A percentile compares a stretch with the other conserved stretches of the same genome.
Conservation (phyloP, 2,888 invertebrate genomes). For the Pedicia rivosa region DNA sequence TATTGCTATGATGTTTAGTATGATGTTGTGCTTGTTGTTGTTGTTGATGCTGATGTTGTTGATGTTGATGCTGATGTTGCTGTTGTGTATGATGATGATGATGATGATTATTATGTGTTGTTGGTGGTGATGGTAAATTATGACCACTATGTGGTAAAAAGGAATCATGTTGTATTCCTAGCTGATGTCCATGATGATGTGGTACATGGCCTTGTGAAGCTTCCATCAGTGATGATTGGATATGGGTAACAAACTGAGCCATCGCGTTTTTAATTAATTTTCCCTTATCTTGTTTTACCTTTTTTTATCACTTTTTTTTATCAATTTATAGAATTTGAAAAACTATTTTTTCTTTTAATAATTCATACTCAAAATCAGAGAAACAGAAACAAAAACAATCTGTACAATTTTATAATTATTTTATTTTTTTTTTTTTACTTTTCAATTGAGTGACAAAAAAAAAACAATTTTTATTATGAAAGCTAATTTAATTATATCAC, state of each 20-base stretch:
- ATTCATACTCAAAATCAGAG: too few relatives aligned
- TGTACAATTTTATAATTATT: not conserved
- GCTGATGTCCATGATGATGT: constrained; percentile 35
- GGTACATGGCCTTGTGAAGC: constrained; percentile 38
- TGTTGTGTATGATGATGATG: constrained; percentile 15
- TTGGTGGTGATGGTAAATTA: constrained; percentile 30
- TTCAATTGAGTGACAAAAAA: too few relatives aligned
- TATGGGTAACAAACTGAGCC: constrained; percentile 43
- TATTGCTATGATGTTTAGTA: not conserved
- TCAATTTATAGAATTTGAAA: too few relatives aligned
- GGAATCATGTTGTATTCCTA: constrained; percentile 28
- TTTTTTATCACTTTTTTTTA: too few relatives aligned
- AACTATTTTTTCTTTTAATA: too few relatives aligned
- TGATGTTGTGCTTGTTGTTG: constrained; percentile 14
- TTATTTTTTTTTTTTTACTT: not conserved
- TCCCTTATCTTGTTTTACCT: too few relatives aligned
- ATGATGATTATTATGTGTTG: constrained; percentile 17
- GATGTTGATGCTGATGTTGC: constrained; percentile 11
- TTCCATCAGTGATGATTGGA: constrained; percentile 40
- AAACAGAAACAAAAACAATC: too few relatives aligned
- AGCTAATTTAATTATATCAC: too few relatives aligned
- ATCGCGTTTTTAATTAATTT: too few relatives aligned
- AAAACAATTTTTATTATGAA: too few relatives aligned
- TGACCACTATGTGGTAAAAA: constrained; percentile 32
- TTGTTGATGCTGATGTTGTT: constrained; percentile 19